Conservation (phyloP, 2,888 invertebrate genomes). For the Polymixis lichenea region DNA sequence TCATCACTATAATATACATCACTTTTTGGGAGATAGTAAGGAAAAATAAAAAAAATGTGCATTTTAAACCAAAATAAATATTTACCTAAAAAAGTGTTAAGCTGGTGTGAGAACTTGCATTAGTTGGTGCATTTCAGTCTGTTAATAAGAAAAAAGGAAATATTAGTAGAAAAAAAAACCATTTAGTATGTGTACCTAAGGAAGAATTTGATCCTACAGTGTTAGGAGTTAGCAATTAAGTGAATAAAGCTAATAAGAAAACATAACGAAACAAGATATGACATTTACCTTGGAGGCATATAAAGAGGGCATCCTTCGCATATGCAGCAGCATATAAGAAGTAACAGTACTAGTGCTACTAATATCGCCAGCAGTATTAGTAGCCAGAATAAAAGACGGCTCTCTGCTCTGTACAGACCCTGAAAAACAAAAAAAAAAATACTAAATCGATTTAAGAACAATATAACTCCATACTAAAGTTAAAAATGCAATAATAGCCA, state of each 20-base stretch:
- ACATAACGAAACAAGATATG: background rate
- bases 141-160: slow-evolving; percentile 79
- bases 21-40: slow-evolving; percentile 15
- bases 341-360: slow-evolving; percentile 93
- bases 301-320: slow-evolving; percentile 96
- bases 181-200: slow-evolving; percentile 54
- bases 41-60: slow-evolving; percentile 37
- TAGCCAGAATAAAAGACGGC: slow-evolving; percentile 94
- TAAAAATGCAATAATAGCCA: background rate
- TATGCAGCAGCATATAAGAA: slow-evolving; percentile 95
- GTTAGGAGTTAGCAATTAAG: slow-evolving; percentile 58
- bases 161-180: slow-evolving; percentile 67
- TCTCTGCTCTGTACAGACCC: slow-evolving; percentile 94
- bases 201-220: slow-evolving; percentile 32
- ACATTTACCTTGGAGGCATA: slow-evolving; percentile 92
- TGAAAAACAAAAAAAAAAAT: slow-evolving; percentile 87
- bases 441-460: background rate
- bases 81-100: slow-evolving; percentile 81
- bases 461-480: too few species aligned
- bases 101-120: slow-evolving; percentile 80
- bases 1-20: background rate
- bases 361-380: slow-evolving; percentile 94
- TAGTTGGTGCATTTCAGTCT: slow-evolving; percentile 86
- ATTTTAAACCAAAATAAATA: slow-evolving; percentile 66
- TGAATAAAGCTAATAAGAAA: slow-evolving; percentile 48